These are phyloP conservation scores for Rotaria magnacalcarata DNA, from an alignment of 2,888 invertebrate genomes.

Conservation along the genomic window DNA sequence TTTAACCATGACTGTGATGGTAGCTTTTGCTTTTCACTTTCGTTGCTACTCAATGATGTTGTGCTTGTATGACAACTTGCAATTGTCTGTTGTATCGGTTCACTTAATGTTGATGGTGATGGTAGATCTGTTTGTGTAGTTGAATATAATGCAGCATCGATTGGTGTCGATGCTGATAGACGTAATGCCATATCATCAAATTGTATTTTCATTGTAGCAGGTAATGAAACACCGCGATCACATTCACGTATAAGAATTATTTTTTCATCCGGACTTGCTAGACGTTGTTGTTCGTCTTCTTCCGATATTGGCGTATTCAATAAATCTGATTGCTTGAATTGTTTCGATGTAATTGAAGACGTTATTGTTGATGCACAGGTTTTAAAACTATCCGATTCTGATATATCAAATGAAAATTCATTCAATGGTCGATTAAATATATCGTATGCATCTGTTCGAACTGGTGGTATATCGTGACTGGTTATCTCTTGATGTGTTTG, in stretches of 20 bases:
- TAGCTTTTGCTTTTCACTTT: neutral
- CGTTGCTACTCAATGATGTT: neutral
- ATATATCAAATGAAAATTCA: conserved; percentile 8
- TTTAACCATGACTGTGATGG: neutral
- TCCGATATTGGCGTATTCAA: neutral
- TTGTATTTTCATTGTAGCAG: conserved; percentile 1
- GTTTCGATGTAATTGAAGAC: neutral
- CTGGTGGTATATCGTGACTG: neutral
- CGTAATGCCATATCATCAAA: conserved; percentile 22
- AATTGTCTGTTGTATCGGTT: neutral
- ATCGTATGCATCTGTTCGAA: neutral
- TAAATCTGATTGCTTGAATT: neutral
- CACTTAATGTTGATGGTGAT: neutral
- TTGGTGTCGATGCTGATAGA: conserved; percentile 19
- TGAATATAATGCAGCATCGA: neutral
- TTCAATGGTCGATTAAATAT: conserved; percentile 20
- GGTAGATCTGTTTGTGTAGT: neutral
- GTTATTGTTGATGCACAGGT: neutral
- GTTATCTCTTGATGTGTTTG: neutral
- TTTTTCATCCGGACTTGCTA: neutral
- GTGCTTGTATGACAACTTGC: neutral
- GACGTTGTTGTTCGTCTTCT: neutral
- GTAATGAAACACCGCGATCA: conserved; percentile 11
- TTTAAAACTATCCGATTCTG: conserved; percentile 35
- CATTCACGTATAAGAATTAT: conserved; percentile 11